Percentiles rank a stretch among this genome's conserved stretches.
Evolutionary conservation across 2,113 vertebrate species (phyloP).

Genomic region (Xiphophorus couchianus): DNA sequence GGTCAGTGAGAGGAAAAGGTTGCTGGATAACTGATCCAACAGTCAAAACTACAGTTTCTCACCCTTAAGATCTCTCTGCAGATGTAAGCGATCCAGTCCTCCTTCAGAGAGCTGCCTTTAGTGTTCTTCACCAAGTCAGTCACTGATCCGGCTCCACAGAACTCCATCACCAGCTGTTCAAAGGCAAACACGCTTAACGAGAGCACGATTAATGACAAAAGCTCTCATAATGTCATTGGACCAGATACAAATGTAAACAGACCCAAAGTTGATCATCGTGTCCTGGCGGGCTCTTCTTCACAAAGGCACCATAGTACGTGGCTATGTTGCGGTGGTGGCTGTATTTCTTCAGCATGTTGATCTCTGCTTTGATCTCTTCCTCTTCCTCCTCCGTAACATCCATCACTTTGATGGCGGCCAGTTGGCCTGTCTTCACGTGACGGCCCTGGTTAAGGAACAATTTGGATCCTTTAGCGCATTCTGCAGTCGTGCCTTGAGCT

Average conservation of each 20-base stretch:
- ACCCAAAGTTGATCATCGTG: conserved; percentile 95
- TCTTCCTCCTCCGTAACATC: conserved; percentile 95
- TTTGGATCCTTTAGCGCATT: background rate
- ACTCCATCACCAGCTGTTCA: conserved; percentile 91
- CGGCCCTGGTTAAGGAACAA: conserved; percentile 80
- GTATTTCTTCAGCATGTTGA: conserved; percentile 96
- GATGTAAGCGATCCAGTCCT: conserved; percentile 94
- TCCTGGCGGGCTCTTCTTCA: conserved; percentile 94
- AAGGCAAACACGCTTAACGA: conserved; percentile 17
- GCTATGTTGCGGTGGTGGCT: conserved; percentile 94
- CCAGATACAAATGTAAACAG: conserved; percentile 31
- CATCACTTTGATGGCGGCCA: conserved; percentile 96
- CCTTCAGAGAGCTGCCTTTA: conserved; percentile 91
- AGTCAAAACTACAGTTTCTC: conserved; percentile 30
- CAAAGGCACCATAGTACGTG: conserved; percentile 93
- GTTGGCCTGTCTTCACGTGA: conserved; percentile 92
- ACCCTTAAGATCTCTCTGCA: conserved; percentile 93
- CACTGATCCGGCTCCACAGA: conserved; percentile 92
- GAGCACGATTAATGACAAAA: conserved; percentile 5
- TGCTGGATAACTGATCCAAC: background rate
- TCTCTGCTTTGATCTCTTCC: conserved; percentile 94
- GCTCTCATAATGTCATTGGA: background rate
- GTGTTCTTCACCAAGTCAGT: conserved; percentile 94
- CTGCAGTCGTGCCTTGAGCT: too few relatives aligned
- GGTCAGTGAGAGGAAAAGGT: background rate